These are phyloP conservation scores for Ariopsis seemanni DNA, from an alignment of 2,113 vertebrate species.

Conservation along the genomic window DNA sequence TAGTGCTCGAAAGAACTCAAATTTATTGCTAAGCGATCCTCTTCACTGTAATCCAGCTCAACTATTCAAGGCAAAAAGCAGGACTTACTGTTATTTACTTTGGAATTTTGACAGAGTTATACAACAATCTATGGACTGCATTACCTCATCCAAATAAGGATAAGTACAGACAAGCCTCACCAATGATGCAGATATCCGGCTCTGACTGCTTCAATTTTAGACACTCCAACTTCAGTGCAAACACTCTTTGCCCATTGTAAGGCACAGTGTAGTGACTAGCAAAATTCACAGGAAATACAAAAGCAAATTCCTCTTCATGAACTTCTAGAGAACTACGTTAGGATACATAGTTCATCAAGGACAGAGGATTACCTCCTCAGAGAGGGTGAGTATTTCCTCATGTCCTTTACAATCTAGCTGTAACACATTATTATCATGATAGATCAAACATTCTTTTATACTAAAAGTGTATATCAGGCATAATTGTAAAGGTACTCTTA, in stretches of 20 bases:
- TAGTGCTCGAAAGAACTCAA: neutral
- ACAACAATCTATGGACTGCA: neutral
- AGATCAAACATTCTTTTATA: neutral
- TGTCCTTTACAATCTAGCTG: neutral
- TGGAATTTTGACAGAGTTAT: neutral
- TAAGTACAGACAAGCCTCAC: constrained; percentile 40
- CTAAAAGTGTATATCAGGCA: neutral
- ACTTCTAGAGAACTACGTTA: neutral
- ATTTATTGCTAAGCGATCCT: neutral
- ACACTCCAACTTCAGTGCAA: neutral
- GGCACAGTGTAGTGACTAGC: neutral
- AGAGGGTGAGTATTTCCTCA: constrained; percentile 17
- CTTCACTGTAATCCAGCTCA: constrained; percentile 11
- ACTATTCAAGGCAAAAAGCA: constrained; percentile 1
- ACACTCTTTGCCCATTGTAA: neutral
- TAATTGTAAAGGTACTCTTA: neutral
- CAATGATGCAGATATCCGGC: constrained; percentile 16
- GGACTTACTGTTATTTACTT: constrained; percentile 26
- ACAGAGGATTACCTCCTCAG: neutral
- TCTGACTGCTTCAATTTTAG: neutral
- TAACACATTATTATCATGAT: neutral
- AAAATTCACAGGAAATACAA: constrained; percentile 8
- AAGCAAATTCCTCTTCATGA: constrained; percentile 1
- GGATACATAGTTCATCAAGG: neutral
- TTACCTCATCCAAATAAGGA: constrained; percentile 27